phyloP scores from a whole-genome alignment of 1,140 invertebrate species.

The Sesamia nonagrioides region DNA sequence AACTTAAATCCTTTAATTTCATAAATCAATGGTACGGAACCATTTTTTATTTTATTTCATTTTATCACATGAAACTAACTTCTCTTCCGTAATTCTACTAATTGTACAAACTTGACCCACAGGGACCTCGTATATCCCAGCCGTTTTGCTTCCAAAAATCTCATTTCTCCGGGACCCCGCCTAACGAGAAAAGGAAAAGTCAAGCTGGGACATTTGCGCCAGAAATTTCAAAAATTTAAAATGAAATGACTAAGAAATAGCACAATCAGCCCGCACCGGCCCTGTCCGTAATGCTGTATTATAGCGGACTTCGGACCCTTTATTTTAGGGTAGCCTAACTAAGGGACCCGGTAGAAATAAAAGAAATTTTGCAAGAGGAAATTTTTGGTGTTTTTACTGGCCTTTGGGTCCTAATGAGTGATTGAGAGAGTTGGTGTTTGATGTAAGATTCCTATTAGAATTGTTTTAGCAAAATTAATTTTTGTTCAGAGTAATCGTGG shows the following conservation, averaged over 20 bases:
- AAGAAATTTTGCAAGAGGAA: constrained; percentile 8
- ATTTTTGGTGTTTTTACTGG: neutral
- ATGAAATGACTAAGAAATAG: constrained; percentile 1
- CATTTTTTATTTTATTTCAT: too few relatives aligned
- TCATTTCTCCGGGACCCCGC: neutral
- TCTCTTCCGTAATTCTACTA: neutral
- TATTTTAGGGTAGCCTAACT: constrained; percentile 31
- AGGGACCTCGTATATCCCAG: neutral
- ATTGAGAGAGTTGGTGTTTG: neutral
- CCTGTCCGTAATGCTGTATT: constrained; percentile 10
- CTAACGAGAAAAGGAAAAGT: constrained; percentile 3
- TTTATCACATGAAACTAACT: neutral
- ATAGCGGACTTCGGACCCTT: constrained; percentile 30
- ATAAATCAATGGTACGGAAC: too few relatives aligned
- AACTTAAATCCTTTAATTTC: too few relatives aligned
- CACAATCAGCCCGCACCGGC: constrained; percentile 23
- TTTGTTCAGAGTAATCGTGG: too few relatives aligned
- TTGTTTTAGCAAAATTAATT: too few relatives aligned
- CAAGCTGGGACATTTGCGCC: neutral
- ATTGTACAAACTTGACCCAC: constrained; percentile 8
- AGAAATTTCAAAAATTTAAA: constrained; percentile 42
- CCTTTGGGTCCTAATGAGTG: neutral
- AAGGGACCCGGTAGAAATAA: constrained; percentile 11
- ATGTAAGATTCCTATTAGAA: too few relatives aligned
- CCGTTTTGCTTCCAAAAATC: constrained; percentile 4